These are phyloP conservation scores for Pristionchus fissidentatus DNA, from an alignment of 2,888 invertebrate genomes.

Conservation along the genomic window DNA sequence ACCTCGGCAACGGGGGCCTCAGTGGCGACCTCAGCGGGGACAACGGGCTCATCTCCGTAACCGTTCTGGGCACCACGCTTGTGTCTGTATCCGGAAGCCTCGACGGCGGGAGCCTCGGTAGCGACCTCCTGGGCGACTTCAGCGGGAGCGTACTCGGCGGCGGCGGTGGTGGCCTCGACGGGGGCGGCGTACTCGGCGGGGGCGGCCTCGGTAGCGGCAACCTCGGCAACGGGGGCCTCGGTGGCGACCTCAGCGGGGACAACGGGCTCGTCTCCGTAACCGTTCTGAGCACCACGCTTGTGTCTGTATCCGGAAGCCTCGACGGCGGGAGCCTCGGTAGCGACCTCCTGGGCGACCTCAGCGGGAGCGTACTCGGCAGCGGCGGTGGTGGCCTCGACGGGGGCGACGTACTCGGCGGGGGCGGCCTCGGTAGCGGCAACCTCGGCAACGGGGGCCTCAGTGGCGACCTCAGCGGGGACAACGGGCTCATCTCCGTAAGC, in stretches of 20 bases:
- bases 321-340: conserved; percentile 51
- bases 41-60: conserved; percentile 61
- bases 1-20: conserved; percentile 45
- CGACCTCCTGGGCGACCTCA: conserved; percentile 48
- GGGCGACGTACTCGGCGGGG: conserved; percentile 45
- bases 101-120: conserved; percentile 39
- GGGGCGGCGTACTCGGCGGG: conserved; percentile 36
- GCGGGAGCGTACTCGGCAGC: conserved; percentile 51
- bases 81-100: conserved; percentile 39
- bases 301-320: conserved; percentile 1
- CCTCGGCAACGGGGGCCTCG: background rate
- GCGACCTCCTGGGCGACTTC: conserved; percentile 42
- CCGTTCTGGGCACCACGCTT: conserved; percentile 58
- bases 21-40: conserved; percentile 36
- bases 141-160: conserved; percentile 45
- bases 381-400: conserved; percentile 49
- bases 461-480: conserved; percentile 50
- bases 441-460: conserved; percentile 19
- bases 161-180: conserved; percentile 52
- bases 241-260: conserved; percentile 53
- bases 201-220: conserved; percentile 6
- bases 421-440: conserved; percentile 1
- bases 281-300: conserved; percentile 56
- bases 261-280: conserved; percentile 60
- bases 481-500: conserved; percentile 59